Evolutionary conservation across 2,797 vertebrate genomes (phyloP).

Genomic region (Chrysolophus pictus): DNA sequence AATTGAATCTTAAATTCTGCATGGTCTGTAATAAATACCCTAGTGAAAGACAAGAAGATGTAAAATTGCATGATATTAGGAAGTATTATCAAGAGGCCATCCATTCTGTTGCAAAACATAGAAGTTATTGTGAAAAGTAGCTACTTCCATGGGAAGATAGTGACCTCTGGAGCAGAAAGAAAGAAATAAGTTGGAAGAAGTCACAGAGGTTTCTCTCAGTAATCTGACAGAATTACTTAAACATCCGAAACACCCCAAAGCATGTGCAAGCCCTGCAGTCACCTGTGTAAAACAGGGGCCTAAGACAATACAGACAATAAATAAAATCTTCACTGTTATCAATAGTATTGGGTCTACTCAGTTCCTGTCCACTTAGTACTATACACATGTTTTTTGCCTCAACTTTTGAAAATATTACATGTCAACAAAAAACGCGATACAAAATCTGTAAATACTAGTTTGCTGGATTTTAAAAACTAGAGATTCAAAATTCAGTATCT

Average conservation of each 20-base stretch:
- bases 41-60: not conserved
- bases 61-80: not conserved
- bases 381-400: fast-evolving
- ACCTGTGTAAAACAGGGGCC: not conserved
- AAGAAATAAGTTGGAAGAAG: slow-evolving; percentile 47
- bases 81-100: not conserved
- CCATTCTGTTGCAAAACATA: not conserved
- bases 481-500: not conserved
- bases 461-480: not conserved
- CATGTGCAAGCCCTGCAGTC: not conserved
- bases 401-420: not conserved
- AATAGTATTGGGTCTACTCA: not conserved
- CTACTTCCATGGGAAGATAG: slow-evolving; percentile 61
- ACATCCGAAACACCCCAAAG: not conserved
- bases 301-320: not conserved
- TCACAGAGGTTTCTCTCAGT: not conserved
- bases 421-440: not conserved
- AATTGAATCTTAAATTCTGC: not conserved
- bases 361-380: not conserved
- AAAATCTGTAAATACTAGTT: not conserved
- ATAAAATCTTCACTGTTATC: not conserved
- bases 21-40: not conserved
- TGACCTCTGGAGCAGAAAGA: slow-evolving; percentile 74
- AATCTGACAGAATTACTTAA: not conserved
- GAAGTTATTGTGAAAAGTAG: slow-evolving; percentile 18